These are phyloP conservation scores for Phoxinus dragarum DNA, from an alignment of 2,797 vertebrate species.

Conservation along the genomic window DNA sequence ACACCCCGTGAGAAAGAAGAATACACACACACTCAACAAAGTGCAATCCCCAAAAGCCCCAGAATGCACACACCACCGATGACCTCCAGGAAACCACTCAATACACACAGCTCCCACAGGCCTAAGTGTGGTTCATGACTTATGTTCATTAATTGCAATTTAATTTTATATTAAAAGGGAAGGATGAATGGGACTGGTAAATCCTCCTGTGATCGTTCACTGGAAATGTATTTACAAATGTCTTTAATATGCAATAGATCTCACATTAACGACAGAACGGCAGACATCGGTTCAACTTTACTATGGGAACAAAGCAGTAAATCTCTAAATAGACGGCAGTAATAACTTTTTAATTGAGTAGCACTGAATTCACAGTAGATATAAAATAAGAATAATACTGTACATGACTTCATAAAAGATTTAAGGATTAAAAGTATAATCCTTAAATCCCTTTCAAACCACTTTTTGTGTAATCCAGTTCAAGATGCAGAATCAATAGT, in stretches of 20 bases:
- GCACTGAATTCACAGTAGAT: neutral
- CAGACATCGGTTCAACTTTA: constrained; percentile 26
- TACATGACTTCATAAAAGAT: constrained; percentile 4
- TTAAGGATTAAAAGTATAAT: constrained; percentile 7
- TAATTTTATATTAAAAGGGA: neutral
- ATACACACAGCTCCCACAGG: constrained; percentile 3
- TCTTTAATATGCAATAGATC: constrained; percentile 7
- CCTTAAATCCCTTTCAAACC: neutral
- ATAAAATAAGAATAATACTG: neutral
- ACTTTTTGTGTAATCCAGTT: neutral
- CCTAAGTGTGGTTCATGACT: constrained; percentile 11
- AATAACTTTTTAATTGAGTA: neutral
- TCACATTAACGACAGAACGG: constrained; percentile 24
- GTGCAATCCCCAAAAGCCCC: neutral
- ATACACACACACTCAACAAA: constrained; percentile 38
- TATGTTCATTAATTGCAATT: constrained; percentile 28
- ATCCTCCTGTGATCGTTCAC: neutral
- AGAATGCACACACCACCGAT: constrained; percentile 8
- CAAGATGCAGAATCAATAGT: neutral
- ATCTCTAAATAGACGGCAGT: constrained; percentile 3
- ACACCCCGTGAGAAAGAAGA: constrained; percentile 48
- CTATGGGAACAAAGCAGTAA: constrained; percentile 15
- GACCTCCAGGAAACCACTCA: constrained; percentile 15
- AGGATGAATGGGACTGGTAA: constrained; percentile 7
- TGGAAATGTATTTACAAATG: constrained; percentile 29